Percentiles rank a stretch among this genome's conserved stretches.
Conservation (phyloP, 1,140 invertebrate genomes). For the Cataglyphis hispanica region DNA sequence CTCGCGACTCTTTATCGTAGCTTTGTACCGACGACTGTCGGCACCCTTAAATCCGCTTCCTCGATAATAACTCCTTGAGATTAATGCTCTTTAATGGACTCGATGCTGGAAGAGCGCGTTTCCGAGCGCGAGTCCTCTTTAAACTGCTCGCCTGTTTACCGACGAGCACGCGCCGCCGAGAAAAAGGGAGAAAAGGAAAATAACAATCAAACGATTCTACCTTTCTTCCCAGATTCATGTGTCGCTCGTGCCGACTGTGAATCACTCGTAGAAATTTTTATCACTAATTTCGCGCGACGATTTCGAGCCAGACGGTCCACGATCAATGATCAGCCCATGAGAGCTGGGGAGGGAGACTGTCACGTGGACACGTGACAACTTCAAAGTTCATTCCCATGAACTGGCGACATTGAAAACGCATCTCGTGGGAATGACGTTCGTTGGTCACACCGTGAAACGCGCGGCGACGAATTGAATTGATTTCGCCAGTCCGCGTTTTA, state of each 20-base stretch:
- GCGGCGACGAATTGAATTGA: not conserved
- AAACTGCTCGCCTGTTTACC: conserved; percentile 42
- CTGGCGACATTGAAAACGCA: conserved; percentile 41
- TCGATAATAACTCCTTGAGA: conserved; percentile 72
- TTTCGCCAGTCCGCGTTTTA: not conserved
- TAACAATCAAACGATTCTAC: conserved; percentile 52
- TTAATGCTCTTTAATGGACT: conserved; percentile 75
- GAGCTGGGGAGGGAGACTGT: not conserved
- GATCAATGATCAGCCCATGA: conserved; percentile 49
- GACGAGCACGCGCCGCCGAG: conserved; percentile 32
- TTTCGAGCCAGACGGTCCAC: conserved; percentile 35
- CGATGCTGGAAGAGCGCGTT: conserved; percentile 55
- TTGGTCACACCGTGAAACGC: not conserved
- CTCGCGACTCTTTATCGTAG: conserved; percentile 73
- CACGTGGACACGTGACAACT: conserved; percentile 43
- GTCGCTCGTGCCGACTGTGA: not conserved
- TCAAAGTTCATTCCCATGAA: conserved; percentile 48
- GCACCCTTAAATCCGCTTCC: conserved; percentile 61
- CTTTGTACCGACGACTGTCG: conserved; percentile 56
- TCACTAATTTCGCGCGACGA: conserved; percentile 50
- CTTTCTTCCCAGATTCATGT: not conserved
- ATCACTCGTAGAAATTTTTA: conserved; percentile 48
- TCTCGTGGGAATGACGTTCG: conserved; percentile 24
- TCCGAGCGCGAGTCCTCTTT: conserved; percentile 43
- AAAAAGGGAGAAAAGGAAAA: conserved; percentile 1